Evolutionary conservation across 2,797 vertebrate genomes (phyloP).

Genomic region (Falco peregrinus): DNA sequence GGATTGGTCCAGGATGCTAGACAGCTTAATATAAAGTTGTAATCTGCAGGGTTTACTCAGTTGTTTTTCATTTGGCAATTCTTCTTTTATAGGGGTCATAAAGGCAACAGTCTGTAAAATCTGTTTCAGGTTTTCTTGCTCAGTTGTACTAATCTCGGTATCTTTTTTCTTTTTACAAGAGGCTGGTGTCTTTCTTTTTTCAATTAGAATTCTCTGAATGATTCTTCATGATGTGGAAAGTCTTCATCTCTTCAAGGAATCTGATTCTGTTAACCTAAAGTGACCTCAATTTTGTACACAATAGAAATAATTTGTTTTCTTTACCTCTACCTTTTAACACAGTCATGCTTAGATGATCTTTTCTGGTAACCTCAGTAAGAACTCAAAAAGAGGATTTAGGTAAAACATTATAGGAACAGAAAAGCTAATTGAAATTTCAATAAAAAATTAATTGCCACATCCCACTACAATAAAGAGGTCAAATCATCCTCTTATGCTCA

Average conservation of each 20-base stretch:
- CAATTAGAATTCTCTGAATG: slow-evolving; percentile 78
- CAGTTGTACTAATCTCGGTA: slow-evolving; percentile 59
- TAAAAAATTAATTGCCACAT: slow-evolving; percentile 78
- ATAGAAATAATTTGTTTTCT: slow-evolving; percentile 78
- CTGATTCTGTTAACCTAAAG: slow-evolving; percentile 77
- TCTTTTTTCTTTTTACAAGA: slow-evolving; percentile 46
- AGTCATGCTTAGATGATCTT: slow-evolving; percentile 69
- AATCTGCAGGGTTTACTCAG: not conserved
- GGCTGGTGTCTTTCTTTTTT: slow-evolving; percentile 59
- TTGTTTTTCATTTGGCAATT: slow-evolving; percentile 28
- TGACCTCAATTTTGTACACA: slow-evolving; percentile 80
- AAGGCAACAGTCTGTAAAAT: slow-evolving; percentile 59
- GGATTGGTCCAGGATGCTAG: not conserved
- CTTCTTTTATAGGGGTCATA: slow-evolving; percentile 46
- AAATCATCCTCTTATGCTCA: slow-evolving; percentile 53
- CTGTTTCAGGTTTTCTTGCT: slow-evolving; percentile 45
- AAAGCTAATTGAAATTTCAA: slow-evolving; percentile 78
- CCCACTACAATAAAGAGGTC: slow-evolving; percentile 71
- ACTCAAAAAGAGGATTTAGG: slow-evolving; percentile 69
- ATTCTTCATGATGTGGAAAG: slow-evolving; percentile 74
- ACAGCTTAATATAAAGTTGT: not conserved
- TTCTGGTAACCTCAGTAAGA: slow-evolving; percentile 64
- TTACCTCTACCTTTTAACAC: slow-evolving; percentile 73
- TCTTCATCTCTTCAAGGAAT: slow-evolving; percentile 75
- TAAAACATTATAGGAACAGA: slow-evolving; percentile 72